phyloP scores from a whole-genome alignment of 1,140 invertebrate genomes.

The Penaeus chinensis region DNA sequence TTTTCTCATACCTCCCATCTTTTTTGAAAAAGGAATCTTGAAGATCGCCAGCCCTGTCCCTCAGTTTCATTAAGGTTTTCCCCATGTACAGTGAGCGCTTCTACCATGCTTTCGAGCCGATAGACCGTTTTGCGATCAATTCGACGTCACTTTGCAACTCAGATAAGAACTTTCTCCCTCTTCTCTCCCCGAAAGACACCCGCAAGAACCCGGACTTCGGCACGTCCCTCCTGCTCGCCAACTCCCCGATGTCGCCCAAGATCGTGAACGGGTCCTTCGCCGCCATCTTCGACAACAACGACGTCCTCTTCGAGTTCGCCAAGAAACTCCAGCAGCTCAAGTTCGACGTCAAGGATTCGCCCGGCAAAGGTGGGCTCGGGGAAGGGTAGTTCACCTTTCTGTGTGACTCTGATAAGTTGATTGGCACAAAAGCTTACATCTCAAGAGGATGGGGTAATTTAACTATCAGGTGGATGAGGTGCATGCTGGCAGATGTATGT shows the following conservation, averaged over 20 bases:
- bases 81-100: too few species aligned
- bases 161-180: too few species aligned
- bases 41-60: too few species aligned
- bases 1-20: too few species aligned
- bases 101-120: too few species aligned
- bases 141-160: too few species aligned
- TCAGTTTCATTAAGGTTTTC: too few species aligned
- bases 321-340: constrained; percentile 74
- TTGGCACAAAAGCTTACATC: neutral
- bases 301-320: constrained; percentile 83
- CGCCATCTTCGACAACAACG: constrained; percentile 91
- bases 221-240: constrained; percentile 88
- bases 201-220: constrained; percentile 84
- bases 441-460: neutral
- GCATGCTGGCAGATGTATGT: neutral
- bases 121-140: too few species aligned
- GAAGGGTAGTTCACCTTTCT: neutral
- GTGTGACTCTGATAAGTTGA: neutral
- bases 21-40: too few species aligned
- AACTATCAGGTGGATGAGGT: neutral
- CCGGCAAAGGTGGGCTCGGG: constrained; percentile 53
- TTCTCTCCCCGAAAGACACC: constrained; percentile 75
- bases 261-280: constrained; percentile 97
- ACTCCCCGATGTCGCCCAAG: constrained; percentile 94
- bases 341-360: constrained; percentile 62